Evolutionary conservation across 2,888 invertebrate species (phyloP).

Genomic region (Nemotelus pantherinus): DNA sequence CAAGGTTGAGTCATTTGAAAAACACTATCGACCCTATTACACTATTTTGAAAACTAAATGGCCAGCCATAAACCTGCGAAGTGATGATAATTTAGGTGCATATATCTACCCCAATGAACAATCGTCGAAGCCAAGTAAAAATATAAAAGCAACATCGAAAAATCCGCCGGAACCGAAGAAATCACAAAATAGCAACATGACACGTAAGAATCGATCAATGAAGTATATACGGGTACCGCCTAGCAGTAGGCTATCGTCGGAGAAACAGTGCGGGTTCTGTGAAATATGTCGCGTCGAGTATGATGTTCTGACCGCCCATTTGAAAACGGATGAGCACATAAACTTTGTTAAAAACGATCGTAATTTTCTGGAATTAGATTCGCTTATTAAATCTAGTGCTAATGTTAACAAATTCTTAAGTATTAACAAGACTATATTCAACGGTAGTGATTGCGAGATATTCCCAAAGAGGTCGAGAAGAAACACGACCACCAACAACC

Average conservation of each 20-base stretch:
- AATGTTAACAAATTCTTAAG: slow-evolving; percentile 77
- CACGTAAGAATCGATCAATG: slow-evolving; percentile 61
- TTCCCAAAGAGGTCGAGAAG: slow-evolving; percentile 36
- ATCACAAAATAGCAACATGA: slow-evolving; percentile 55
- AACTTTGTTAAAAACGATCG: slow-evolving; percentile 78
- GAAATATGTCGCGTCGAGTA: slow-evolving; percentile 84
- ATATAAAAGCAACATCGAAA: slow-evolving; percentile 1
- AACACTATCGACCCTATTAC: slow-evolving; percentile 62
- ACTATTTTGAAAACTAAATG: slow-evolving; percentile 62
- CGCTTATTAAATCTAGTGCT: slow-evolving; percentile 73
- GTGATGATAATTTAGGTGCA: slow-evolving; percentile 49
- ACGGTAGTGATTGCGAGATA: slow-evolving; percentile 32
- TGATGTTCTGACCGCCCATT: slow-evolving; percentile 74
- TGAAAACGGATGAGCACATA: slow-evolving; percentile 78
- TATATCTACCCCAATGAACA: slow-evolving; percentile 46
- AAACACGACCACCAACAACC: slow-evolving; percentile 8
- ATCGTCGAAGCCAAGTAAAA: neutral
- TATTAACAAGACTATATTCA: slow-evolving; percentile 60
- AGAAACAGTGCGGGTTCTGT: slow-evolving; percentile 74
- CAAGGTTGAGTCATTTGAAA: slow-evolving; percentile 71
- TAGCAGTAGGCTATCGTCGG: slow-evolving; percentile 55
- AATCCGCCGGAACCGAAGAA: slow-evolving; percentile 22
- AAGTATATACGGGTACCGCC: slow-evolving; percentile 44
- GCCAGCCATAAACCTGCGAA: slow-evolving; percentile 61
- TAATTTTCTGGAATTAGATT: slow-evolving; percentile 79